A percentile compares a stretch with the other conserved stretches of the same genome.
Conservation (phyloP, 1,140 invertebrate species). For the Sycophila sp. region DNA sequence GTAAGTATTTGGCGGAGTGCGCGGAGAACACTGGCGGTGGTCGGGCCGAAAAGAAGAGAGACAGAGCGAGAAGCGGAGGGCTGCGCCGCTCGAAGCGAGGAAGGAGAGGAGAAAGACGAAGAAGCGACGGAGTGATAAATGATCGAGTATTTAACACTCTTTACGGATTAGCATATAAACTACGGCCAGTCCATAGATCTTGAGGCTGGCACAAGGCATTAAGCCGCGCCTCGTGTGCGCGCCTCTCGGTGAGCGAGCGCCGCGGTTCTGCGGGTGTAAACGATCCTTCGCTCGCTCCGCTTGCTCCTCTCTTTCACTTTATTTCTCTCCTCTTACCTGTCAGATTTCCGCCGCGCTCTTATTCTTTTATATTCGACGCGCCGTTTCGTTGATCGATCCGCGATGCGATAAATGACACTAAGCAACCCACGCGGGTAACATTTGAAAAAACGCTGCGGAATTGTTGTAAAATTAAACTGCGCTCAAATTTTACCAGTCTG, state of each 20-base stretch:
- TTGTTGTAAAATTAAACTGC: too few species aligned
- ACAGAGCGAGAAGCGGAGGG: neutral
- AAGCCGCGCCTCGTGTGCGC: too few species aligned
- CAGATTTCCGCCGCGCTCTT: neutral
- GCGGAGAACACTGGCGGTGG: neutral
- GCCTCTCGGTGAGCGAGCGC: too few species aligned
- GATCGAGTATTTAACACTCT: slow-evolving; percentile 69
- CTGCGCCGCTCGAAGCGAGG: slow-evolving; percentile 23
- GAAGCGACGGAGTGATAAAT: slow-evolving; percentile 63
- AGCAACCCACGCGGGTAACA: too few species aligned
- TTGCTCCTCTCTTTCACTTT: slow-evolving; percentile 3
- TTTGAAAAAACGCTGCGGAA: too few species aligned
- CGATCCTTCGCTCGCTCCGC: slow-evolving; percentile 42
- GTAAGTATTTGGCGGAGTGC: too few species aligned
- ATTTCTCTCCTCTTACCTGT: neutral
- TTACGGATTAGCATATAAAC: slow-evolving; percentile 69
- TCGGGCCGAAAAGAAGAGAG: neutral
- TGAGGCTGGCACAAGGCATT: slow-evolving; percentile 63
- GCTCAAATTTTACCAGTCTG: too few species aligned
- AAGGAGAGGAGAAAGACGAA: slow-evolving; percentile 13
- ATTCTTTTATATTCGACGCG: neutral
- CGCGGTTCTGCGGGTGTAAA: slow-evolving; percentile 55
- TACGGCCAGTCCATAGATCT: slow-evolving; percentile 68
- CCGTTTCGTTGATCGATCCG: neutral
- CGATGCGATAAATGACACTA: too few species aligned